These are phyloP conservation scores for Boulengeromyrus knoepffleri DNA, from an alignment of 2,113 vertebrate genomes.

Conservation along the genomic window DNA sequence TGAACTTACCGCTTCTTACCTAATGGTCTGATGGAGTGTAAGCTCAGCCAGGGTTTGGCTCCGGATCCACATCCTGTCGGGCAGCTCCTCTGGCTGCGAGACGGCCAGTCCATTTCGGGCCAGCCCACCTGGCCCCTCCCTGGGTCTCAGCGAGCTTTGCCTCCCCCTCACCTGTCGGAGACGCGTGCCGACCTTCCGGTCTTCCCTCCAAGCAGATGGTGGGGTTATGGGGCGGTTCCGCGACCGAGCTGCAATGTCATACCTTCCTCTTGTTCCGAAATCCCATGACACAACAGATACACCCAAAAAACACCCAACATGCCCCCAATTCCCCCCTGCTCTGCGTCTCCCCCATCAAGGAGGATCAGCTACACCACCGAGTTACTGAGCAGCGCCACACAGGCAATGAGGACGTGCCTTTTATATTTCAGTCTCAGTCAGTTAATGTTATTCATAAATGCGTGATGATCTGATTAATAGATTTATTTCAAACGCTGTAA, in stretches of 20 bases:
- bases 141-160: constrained; percentile 22
- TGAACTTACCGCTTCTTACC: neutral
- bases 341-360: neutral
- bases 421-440: neutral
- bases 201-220: constrained; percentile 48
- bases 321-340: neutral
- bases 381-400: neutral
- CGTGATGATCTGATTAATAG: neutral
- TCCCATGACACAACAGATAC: neutral
- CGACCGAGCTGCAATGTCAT: constrained; percentile 13
- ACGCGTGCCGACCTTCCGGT: constrained; percentile 34
- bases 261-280: neutral
- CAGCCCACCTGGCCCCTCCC: constrained; percentile 28
- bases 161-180: constrained; percentile 27
- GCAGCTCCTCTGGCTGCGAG: constrained; percentile 6
- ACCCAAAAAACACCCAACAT: neutral
- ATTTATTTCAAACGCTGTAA: neutral
- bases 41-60: neutral
- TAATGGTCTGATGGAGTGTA: neutral
- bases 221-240: neutral
- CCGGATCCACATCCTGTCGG: neutral
- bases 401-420: neutral
- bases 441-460: neutral
- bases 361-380: neutral
- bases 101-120: constrained; percentile 20